Percentiles rank a stretch among this genome's conserved stretches.
Conservation (phyloP, 2,888 invertebrate genomes). For the Vesta saturnalis region DNA sequence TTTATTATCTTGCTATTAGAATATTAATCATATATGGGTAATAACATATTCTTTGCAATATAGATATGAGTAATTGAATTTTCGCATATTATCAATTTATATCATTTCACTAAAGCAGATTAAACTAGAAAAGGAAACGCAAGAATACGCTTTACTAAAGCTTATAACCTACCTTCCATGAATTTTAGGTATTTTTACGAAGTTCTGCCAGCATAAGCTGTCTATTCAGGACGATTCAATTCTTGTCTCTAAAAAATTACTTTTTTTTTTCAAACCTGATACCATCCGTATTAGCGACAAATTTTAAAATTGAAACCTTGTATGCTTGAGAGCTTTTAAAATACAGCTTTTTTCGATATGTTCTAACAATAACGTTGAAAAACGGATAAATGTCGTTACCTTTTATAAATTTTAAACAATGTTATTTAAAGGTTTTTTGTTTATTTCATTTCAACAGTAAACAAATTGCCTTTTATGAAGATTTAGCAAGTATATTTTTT, state of each 20-base stretch:
- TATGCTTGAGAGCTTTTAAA: not conserved
- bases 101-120: no score
- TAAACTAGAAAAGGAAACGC: not conserved
- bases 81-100: no score
- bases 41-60: not conserved
- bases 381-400: not conserved
- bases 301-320: not conserved
- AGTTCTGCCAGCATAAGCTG: not conserved
- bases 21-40: not conserved
- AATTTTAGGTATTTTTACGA: not conserved
- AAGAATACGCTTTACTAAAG: not conserved
- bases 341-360: not conserved
- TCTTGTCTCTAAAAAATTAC: constrained; percentile 1
- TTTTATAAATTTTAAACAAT: not conserved
- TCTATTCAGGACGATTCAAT: not conserved
- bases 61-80: no score
- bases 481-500: no score
- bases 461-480: no score
- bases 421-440: not conserved
- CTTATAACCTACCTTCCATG: not conserved
- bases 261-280: not conserved
- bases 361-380: not conserved
- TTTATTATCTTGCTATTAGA: not conserved
- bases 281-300: not conserved
- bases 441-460: no score